A percentile compares a stretch with the other conserved stretches of the same genome.
Conservation (phyloP, 2,888 invertebrate genomes). For the Frankliniella intonsa region DNA sequence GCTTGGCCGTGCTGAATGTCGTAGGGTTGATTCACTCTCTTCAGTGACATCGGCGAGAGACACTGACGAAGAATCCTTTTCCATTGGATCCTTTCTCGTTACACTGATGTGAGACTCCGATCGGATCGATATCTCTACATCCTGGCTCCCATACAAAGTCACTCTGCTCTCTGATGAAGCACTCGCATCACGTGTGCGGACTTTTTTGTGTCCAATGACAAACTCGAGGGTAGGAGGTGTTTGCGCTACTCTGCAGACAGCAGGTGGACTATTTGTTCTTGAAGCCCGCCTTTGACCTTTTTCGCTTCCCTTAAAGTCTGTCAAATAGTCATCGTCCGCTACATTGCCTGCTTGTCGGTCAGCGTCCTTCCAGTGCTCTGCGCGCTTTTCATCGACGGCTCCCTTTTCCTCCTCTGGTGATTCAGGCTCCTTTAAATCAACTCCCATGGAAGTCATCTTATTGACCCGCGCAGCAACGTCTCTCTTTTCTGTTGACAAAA, state of each 20-base stretch:
- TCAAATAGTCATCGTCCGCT: conserved; percentile 39
- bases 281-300: conserved; percentile 36
- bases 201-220: conserved; percentile 53
- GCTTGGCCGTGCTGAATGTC: background rate
- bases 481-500: too few species aligned
- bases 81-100: conserved; percentile 42
- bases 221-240: conserved; percentile 48
- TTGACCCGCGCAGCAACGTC: background rate
- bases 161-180: conserved; percentile 53
- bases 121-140: conserved; percentile 54
- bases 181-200: conserved; percentile 51
- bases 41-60: conserved; percentile 38
- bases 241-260: conserved; percentile 32
- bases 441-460: too few species aligned
- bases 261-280: conserved; percentile 29
- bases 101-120: conserved; percentile 54
- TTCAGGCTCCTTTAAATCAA: too few species aligned
- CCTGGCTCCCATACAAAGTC: conserved; percentile 51
- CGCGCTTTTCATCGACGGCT: conserved; percentile 40
- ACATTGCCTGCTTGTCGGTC: conserved; percentile 40
- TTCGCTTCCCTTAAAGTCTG: background rate
- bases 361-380: conserved; percentile 40
- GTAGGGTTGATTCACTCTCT: background rate
- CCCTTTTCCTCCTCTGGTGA: conserved; percentile 42
- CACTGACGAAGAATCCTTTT: background rate